Percentiles rank a stretch among this genome's conserved stretches.
phyloP scores from a whole-genome alignment of 2,797 vertebrate species.

The Ara ararauna region DNA sequence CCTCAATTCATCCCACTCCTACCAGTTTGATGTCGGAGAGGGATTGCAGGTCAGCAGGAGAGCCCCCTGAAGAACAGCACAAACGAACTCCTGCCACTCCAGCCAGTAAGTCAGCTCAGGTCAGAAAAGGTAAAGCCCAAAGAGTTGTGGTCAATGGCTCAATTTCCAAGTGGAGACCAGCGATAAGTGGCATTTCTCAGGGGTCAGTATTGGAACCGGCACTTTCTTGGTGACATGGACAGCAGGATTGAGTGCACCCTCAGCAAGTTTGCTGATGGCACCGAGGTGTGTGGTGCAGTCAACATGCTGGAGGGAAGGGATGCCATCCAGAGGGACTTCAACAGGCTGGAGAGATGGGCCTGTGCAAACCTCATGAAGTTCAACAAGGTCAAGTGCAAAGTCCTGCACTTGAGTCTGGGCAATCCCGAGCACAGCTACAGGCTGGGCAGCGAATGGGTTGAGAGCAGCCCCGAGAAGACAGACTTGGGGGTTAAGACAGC shows the following conservation, averaged over 20 bases:
- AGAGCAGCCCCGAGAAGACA: not conserved
- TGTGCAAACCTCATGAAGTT: not conserved
- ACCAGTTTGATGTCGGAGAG: not conserved
- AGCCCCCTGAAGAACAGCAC: not conserved
- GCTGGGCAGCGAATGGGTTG: not conserved
- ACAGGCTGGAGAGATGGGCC: not conserved
- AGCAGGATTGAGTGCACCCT: not conserved
- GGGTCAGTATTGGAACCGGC: not conserved
- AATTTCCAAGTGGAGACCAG: not conserved
- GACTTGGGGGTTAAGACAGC: not conserved
- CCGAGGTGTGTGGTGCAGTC: not conserved
- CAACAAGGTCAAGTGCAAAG: not conserved
- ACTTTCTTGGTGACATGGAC: not conserved
- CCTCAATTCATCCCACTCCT: not conserved
- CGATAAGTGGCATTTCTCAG: not conserved
- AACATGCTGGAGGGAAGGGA: not conserved
- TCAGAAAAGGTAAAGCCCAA: not conserved
- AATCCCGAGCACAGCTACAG: not conserved
- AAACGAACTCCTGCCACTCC: not conserved
- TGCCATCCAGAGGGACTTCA: not conserved
- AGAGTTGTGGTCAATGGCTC: not conserved
- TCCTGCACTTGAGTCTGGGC: not conserved
- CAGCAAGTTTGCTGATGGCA: not conserved
- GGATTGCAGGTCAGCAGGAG: not conserved
- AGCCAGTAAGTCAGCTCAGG: not conserved